These are phyloP conservation scores for Mandrillus leucophaeus DNA, from an alignment of 2,113 vertebrate species.

Conservation along the genomic window DNA sequence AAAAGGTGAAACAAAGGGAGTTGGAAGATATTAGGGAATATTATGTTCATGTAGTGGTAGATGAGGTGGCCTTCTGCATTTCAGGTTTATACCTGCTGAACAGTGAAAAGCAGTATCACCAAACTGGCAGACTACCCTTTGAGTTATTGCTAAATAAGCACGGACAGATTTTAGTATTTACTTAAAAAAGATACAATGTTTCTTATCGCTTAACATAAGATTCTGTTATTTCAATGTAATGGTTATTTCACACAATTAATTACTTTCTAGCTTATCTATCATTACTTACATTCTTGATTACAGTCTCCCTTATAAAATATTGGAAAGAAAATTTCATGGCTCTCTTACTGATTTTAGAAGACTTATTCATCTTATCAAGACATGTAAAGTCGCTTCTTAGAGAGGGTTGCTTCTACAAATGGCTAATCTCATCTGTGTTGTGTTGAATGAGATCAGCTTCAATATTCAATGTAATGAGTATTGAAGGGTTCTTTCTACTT, in stretches of 20 bases:
- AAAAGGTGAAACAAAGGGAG: background rate
- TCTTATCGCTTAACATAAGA: background rate
- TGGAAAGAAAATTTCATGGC: background rate
- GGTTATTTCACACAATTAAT: background rate
- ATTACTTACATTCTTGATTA: slow-evolving; percentile 10
- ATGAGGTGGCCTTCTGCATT: background rate
- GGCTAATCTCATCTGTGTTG: background rate
- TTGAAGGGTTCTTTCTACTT: background rate
- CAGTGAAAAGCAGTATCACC: background rate
- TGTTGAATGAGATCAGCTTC: slow-evolving; percentile 33
- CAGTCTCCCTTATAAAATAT: background rate
- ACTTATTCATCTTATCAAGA: slow-evolving; percentile 8
- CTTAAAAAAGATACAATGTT: background rate
- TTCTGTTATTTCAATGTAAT: background rate
- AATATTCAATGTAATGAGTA: background rate
- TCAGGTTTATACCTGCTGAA: background rate
- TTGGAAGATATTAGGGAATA: background rate
- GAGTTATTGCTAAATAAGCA: background rate
- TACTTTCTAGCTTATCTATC: slow-evolving; percentile 4
- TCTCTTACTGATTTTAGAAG: background rate
- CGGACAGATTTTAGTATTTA: background rate
- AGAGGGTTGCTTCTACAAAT: background rate
- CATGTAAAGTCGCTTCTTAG: background rate
- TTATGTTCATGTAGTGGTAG: background rate
- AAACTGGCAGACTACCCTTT: background rate